phyloP scores from a whole-genome alignment of 2,888 invertebrate species.

The Prosapia bicincta region DNA sequence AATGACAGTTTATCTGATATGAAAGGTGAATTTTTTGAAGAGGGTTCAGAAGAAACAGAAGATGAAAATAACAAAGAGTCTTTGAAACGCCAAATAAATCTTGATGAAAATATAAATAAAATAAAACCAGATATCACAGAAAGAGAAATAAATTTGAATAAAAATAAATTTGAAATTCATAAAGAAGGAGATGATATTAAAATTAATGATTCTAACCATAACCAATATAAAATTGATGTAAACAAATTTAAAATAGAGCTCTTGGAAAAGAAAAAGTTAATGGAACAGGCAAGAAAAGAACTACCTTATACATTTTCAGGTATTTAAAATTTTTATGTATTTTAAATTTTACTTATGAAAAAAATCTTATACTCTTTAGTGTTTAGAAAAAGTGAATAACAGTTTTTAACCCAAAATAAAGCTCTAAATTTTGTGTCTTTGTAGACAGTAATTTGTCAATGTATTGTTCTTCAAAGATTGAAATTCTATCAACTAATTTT shows the following conservation, averaged over 20 bases:
- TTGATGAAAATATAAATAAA: conserved; percentile 25
- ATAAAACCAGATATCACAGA: conserved; percentile 33
- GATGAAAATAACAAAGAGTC: not conserved
- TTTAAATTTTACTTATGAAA: too few relatives aligned
- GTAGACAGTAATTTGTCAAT: too few relatives aligned
- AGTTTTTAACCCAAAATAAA: too few relatives aligned
- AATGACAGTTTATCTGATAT: conserved; percentile 47
- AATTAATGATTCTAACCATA: conserved; percentile 14
- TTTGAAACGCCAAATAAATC: conserved; percentile 19
- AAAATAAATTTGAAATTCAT: conserved; percentile 20
- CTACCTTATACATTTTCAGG: conserved; percentile 51
- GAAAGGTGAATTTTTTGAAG: conserved; percentile 47
- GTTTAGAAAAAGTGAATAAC: too few relatives aligned
- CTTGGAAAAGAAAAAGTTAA: conserved; percentile 48
- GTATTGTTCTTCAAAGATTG: too few relatives aligned
- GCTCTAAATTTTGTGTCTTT: too few relatives aligned
- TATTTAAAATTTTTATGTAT: conserved; percentile 35
- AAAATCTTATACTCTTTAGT: too few relatives aligned
- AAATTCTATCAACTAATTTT: too few relatives aligned
- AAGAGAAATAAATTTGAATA: not conserved
- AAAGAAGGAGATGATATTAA: conserved; percentile 17
- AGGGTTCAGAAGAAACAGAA: conserved; percentile 44
- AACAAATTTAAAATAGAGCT: conserved; percentile 41
- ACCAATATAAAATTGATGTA: not conserved
- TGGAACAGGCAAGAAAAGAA: conserved; percentile 55